A percentile compares a stretch with the other conserved stretches of the same genome.
Conservation (phyloP, 2,113 vertebrate species). For the Megaleporinus macrocephalus region DNA sequence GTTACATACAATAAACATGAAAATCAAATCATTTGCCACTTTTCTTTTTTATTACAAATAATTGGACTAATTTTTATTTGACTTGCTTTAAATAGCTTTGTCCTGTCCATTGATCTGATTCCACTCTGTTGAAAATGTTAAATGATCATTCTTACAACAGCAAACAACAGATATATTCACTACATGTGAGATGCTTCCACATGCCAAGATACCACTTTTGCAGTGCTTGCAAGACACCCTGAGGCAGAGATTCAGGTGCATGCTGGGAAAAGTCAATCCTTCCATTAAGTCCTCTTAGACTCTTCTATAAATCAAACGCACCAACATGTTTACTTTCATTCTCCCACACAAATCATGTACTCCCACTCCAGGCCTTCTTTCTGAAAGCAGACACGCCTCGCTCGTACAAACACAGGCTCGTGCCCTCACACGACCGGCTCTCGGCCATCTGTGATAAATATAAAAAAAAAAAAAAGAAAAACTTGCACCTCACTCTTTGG, state of each 20-base stretch:
- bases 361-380: conserved; percentile 22
- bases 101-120: too few relatives aligned
- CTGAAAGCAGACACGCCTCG: conserved; percentile 26
- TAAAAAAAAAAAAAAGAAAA: background rate
- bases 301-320: conserved; percentile 30
- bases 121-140: too few relatives aligned
- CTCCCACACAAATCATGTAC: conserved; percentile 29
- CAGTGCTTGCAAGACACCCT: background rate
- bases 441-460: conserved; percentile 14
- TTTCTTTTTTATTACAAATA: too few relatives aligned
- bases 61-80: too few relatives aligned
- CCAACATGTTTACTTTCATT: conserved; percentile 19
- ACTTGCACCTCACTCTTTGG: background rate
- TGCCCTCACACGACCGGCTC: conserved; percentile 29
- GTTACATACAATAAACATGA: too few relatives aligned
- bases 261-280: conserved; percentile 21
- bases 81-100: too few relatives aligned
- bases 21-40: too few relatives aligned
- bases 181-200: background rate
- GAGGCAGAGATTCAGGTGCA: background rate
- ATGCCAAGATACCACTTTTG: background rate
- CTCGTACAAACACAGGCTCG: conserved; percentile 40
- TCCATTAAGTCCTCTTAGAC: conserved; percentile 25
- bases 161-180: background rate
- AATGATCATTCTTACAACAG: background rate